phyloP scores from a whole-genome alignment of 2,888 invertebrate species.

The Microctonus brassicae region DNA sequence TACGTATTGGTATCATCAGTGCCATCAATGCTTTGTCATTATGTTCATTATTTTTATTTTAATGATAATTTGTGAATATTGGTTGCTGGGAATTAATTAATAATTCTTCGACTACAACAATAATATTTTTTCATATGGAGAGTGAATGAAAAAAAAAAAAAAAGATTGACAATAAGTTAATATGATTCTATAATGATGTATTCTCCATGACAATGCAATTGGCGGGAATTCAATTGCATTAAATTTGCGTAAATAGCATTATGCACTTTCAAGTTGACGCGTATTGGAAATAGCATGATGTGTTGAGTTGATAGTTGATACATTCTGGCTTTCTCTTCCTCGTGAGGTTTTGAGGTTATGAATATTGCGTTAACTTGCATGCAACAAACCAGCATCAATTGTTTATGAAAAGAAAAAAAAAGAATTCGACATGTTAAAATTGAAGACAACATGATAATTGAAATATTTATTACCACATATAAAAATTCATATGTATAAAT shows the following conservation, averaged over 20 bases:
- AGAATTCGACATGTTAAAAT: not conserved
- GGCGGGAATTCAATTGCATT: not conserved
- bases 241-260: constrained; percentile 7
- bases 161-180: too few species aligned
- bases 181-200: not conserved
- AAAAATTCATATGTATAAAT: too few species aligned
- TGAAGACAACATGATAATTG: not conserved
- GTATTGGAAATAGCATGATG: not conserved
- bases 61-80: too few species aligned
- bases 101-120: too few species aligned
- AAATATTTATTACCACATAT: not conserved
- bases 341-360: constrained; percentile 11
- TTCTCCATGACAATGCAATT: not conserved
- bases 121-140: too few species aligned
- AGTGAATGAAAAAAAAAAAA: too few species aligned
- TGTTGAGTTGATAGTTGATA: too few species aligned
- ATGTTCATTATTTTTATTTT: too few species aligned
- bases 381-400: not conserved
- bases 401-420: not conserved
- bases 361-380: not conserved
- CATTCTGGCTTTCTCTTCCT: constrained; percentile 3
- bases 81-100: too few species aligned
- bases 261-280: constrained; percentile 7
- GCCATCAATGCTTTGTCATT: too few species aligned
- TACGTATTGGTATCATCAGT: too few species aligned